phyloP scores from a whole-genome alignment of 1,140 invertebrate genomes.

The Catajapyx aquilonaris region DNA sequence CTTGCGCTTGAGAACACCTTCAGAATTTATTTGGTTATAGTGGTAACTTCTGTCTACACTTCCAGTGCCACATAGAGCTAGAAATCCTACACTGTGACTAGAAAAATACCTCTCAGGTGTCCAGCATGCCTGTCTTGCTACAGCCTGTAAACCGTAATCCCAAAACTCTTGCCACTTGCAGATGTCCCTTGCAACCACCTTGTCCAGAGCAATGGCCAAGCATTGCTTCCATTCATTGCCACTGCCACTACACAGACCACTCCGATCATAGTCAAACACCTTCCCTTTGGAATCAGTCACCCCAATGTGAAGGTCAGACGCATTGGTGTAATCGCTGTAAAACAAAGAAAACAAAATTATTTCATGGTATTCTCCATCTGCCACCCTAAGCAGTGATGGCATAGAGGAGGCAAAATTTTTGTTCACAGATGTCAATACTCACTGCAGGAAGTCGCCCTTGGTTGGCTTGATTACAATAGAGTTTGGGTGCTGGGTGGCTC shows the following conservation, averaged over 20 bases:
- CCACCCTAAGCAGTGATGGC: not conserved
- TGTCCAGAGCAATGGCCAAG: conserved; percentile 35
- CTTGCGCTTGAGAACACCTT: too few relatives aligned
- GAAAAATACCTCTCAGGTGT: conserved; percentile 25
- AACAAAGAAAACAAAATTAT: too few relatives aligned
- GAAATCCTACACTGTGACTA: not conserved
- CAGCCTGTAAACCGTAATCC: conserved; percentile 43
- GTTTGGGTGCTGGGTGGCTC: conserved; percentile 45
- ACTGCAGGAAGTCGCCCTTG: conserved; percentile 59
- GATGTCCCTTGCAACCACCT: conserved; percentile 21
- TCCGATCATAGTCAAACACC: conserved; percentile 53
- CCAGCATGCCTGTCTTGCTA: conserved; percentile 39
- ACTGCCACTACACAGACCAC: conserved; percentile 33
- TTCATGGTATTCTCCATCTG: too few relatives aligned
- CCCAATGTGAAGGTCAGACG: conserved; percentile 59
- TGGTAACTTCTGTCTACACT: too few relatives aligned
- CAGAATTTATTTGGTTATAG: too few relatives aligned
- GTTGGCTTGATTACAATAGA: conserved; percentile 57
- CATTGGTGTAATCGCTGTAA: conserved; percentile 57
- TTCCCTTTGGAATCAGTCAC: conserved; percentile 48
- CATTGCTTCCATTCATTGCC: conserved; percentile 43
- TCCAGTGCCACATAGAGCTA: too few relatives aligned
- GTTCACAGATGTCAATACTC: conserved; percentile 17
- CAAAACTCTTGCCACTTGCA: conserved; percentile 47
- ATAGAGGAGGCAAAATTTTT: not conserved